A percentile compares a stretch with the other conserved stretches of the same genome.
Conservation (phyloP, 2,113 vertebrate species). For the Pitta sordida region DNA sequence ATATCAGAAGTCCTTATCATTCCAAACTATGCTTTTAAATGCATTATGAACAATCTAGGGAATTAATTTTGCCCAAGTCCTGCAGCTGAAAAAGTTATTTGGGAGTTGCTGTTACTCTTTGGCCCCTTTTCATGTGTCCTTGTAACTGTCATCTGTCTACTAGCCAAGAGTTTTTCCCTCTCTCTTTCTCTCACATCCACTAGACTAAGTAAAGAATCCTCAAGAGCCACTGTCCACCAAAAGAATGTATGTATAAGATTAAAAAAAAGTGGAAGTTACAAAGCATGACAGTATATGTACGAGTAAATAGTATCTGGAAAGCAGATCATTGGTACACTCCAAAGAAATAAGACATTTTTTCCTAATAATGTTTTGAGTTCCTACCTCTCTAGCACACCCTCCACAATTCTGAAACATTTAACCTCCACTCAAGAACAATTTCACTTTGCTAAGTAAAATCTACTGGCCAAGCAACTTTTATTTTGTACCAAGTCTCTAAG, state of each 20-base stretch:
- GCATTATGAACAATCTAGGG: neutral
- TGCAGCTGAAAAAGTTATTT: neutral
- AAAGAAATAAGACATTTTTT: neutral
- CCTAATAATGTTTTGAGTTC: neutral
- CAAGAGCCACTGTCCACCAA: neutral
- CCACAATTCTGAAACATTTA: neutral
- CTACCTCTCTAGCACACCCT: neutral
- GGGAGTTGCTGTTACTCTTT: neutral
- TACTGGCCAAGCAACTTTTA: neutral
- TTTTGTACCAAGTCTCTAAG: neutral
- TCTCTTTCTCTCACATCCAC: neutral
- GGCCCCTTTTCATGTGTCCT: neutral
- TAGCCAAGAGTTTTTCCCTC: neutral
- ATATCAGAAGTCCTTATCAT: neutral
- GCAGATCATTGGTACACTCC: neutral
- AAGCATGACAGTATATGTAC: neutral
- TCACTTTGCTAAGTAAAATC: neutral
- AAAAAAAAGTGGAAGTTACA: neutral
- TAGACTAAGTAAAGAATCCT: neutral
- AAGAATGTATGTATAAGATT: neutral
- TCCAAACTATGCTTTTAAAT: neutral
- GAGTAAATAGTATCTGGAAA: neutral
- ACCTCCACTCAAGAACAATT: conserved; percentile 5
- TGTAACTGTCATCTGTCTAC: neutral
- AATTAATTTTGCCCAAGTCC: neutral